Conservation (phyloP, 92 coral and sea anemone genomes). For the Palythoa caribaeorum region DNA sequence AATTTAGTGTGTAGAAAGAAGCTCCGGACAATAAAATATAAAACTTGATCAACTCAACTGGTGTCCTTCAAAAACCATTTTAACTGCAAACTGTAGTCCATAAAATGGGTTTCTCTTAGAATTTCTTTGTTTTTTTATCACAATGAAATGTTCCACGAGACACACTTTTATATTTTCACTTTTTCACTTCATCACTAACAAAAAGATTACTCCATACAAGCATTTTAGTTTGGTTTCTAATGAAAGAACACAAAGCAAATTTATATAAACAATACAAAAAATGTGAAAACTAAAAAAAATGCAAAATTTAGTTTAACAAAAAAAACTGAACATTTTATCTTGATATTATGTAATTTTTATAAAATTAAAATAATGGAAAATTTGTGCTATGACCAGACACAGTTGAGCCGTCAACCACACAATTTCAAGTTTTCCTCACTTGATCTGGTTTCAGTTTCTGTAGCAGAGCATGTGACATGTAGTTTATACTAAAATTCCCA, state of each 20-base stretch:
- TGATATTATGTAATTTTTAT: too few relatives aligned
- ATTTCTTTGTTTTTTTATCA: not conserved
- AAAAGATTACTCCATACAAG: too few relatives aligned
- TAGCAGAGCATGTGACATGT: not conserved
- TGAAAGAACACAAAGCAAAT: too few relatives aligned
- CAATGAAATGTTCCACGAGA: too few relatives aligned
- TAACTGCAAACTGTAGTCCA: not conserved
- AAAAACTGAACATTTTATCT: too few relatives aligned
- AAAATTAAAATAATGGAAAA: not conserved
- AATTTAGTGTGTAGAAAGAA: not conserved
- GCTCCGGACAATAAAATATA: not conserved
- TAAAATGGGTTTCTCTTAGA: not conserved
- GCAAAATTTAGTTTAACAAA: too few relatives aligned
- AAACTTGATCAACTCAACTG: not conserved
- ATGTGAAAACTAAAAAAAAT: too few relatives aligned
- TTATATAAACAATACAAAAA: too few relatives aligned
- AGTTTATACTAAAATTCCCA: too few relatives aligned
- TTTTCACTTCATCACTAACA: too few relatives aligned
- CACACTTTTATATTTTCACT: too few relatives aligned
- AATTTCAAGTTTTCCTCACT: not conserved
- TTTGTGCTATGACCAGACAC: not conserved
- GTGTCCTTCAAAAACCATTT: not conserved
- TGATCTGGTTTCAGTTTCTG: not conserved
- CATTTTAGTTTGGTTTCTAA: too few relatives aligned
- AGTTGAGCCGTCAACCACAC: not conserved